phyloP scores from a whole-genome alignment of 2,797 vertebrate genomes.

The Phoeniculus purpureus region DNA sequence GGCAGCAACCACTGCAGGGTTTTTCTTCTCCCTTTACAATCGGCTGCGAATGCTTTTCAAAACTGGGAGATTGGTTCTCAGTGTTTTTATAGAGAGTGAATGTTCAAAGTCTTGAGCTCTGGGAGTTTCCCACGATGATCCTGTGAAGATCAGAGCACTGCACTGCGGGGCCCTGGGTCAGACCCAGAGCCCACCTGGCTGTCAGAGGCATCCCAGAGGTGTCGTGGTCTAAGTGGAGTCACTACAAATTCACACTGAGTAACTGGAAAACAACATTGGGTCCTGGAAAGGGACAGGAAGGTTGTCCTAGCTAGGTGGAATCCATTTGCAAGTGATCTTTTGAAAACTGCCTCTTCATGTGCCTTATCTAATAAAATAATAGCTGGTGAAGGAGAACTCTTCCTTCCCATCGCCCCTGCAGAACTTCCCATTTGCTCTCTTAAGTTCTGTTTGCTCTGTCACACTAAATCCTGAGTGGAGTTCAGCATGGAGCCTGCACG shows the following conservation, averaged over 20 bases:
- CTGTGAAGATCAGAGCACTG: background rate
- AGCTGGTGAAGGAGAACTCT: background rate
- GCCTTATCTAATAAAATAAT: constrained; percentile 55
- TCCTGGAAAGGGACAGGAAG: background rate
- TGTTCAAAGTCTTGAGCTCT: background rate
- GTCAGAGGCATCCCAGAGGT: background rate
- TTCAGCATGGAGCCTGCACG: background rate
- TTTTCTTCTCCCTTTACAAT: background rate
- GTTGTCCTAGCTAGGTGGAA: background rate
- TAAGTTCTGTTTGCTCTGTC: background rate
- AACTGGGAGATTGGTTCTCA: background rate
- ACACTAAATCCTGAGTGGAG: background rate
- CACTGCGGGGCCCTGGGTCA: background rate
- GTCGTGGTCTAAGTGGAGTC: background rate
- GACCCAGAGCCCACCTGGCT: background rate
- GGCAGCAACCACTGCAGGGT: background rate
- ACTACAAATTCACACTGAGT: background rate
- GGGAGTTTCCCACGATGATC: background rate
- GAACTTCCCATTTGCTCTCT: background rate
- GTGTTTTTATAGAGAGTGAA: background rate
- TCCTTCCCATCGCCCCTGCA: background rate
- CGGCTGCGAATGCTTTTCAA: constrained; percentile 1
- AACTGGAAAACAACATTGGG: constrained; percentile 22
- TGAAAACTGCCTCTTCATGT: constrained; percentile 43
- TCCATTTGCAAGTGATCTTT: constrained; percentile 44